phyloP scores from a whole-genome alignment of 2,888 invertebrate genomes.

The Eupithecia subumbrata region DNA sequence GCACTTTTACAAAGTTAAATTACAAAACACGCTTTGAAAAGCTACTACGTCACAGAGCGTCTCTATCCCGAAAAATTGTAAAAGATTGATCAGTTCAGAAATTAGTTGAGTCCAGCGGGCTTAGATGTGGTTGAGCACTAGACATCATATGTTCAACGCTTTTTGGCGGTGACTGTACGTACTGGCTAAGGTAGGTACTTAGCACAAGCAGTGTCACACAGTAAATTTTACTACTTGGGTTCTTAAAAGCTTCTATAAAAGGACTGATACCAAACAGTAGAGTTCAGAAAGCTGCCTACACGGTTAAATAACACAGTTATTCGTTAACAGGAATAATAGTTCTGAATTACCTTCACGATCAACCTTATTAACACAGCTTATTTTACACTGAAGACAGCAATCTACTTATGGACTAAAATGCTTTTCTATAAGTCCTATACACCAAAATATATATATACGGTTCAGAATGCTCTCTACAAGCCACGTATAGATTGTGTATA shows the following conservation, averaged over 20 bases:
- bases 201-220: not conserved
- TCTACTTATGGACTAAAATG: not conserved
- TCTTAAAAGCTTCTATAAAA: not conserved
- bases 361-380: conserved; percentile 1
- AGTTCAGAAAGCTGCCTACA: not conserved
- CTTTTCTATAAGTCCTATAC: not conserved
- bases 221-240: not conserved
- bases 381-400: not conserved
- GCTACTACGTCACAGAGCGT: not conserved
- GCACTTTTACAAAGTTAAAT: no score
- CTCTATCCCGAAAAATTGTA: not conserved
- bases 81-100: not conserved
- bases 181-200: not conserved
- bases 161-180: not conserved
- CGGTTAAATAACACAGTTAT: not conserved
- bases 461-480: not conserved
- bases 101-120: no score
- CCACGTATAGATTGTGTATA: not conserved
- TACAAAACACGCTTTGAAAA: not conserved
- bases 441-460: not conserved
- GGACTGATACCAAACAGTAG: not conserved
- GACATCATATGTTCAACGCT: not conserved
- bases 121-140: not conserved
- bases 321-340: not conserved
- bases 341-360: not conserved